Evolutionary conservation across 2,888 invertebrate species (phyloP).

Genomic region (Chrysolina americana): DNA sequence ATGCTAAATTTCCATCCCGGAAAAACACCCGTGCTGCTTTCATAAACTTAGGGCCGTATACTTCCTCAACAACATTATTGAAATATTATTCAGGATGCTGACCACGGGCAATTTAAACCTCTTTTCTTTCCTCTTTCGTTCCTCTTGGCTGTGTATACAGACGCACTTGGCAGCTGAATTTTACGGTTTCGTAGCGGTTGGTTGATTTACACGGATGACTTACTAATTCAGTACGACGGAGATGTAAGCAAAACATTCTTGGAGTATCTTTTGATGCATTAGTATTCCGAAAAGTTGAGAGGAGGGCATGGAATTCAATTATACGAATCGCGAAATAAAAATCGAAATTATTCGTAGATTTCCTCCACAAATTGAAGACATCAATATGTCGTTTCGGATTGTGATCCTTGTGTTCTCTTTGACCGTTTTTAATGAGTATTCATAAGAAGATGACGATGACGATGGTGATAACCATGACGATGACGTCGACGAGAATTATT

Average conservation of each 20-base stretch:
- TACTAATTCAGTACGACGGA: constrained; percentile 33
- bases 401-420: no score
- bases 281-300: neutral
- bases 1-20: constrained; percentile 13
- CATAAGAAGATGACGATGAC: no score
- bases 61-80: constrained; percentile 42
- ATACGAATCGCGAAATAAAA: neutral
- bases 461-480: no score
- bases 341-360: no score
- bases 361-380: no score
- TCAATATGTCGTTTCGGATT: no score
- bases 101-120: constrained; percentile 36
- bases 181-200: constrained; percentile 38
- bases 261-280: constrained; percentile 7
- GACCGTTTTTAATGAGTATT: no score
- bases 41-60: constrained; percentile 33
- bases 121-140: constrained; percentile 34
- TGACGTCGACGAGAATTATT: no score
- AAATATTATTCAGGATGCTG: constrained; percentile 44
- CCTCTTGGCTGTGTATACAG: constrained; percentile 22
- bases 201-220: constrained; percentile 36
- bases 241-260: constrained; percentile 31
- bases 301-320: neutral
- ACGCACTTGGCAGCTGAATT: constrained; percentile 37
- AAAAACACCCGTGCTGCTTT: constrained; percentile 37